phyloP scores from a whole-genome alignment of 2,888 invertebrate genomes.

The Epinotia nisella region DNA sequence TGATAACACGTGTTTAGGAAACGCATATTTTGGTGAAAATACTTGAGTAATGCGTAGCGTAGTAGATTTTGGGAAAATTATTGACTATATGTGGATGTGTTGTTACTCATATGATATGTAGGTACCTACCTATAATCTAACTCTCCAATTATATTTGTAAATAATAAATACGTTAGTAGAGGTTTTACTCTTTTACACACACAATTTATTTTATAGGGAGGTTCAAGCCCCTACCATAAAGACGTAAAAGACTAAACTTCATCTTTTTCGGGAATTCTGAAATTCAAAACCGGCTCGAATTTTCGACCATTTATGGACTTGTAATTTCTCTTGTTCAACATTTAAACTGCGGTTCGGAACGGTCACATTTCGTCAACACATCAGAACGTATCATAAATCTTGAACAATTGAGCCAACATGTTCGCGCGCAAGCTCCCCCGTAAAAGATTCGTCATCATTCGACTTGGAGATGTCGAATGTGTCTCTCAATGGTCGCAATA shows the following conservation, averaged over 20 bases:
- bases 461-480: slow-evolving; percentile 13
- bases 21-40: slow-evolving; percentile 44
- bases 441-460: too few relatives aligned
- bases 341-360: slow-evolving; percentile 3
- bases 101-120: not conserved
- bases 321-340: slow-evolving; percentile 13
- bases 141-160: not conserved
- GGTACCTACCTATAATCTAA: not conserved
- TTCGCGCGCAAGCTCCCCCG: slow-evolving; percentile 10
- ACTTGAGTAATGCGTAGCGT: slow-evolving; percentile 24
- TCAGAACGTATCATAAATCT: slow-evolving; percentile 20
- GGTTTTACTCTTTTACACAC: not conserved
- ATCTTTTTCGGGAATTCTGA: not conserved
- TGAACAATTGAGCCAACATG: slow-evolving; percentile 22
- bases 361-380: slow-evolving; percentile 24
- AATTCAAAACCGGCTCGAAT: slow-evolving; percentile 6
- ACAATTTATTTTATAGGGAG: not conserved
- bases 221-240: not conserved
- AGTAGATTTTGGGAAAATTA: slow-evolving; percentile 26
- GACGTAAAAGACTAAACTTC: not conserved
- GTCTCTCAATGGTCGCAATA: slow-evolving; percentile 49
- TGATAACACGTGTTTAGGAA: slow-evolving; percentile 64
- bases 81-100: not conserved
- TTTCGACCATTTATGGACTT: slow-evolving; percentile 11
- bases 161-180: not conserved